These are phyloP conservation scores for Archilochus colubris DNA, from an alignment of 2,113 vertebrate species.

Conservation along the genomic window DNA sequence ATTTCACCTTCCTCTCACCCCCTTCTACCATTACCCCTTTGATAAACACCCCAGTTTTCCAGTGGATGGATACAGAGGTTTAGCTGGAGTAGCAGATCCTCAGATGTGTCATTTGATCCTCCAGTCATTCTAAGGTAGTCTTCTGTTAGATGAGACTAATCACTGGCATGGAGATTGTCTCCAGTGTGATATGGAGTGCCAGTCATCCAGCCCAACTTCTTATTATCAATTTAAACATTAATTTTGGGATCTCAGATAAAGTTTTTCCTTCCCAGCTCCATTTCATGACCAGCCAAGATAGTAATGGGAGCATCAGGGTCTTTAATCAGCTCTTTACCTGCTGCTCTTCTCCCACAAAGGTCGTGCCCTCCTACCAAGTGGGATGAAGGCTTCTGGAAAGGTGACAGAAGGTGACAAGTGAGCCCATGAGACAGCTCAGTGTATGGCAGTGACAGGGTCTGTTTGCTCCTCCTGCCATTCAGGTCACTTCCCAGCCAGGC, in stretches of 20 bases:
- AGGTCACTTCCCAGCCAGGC: background rate
- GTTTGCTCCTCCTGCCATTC: background rate
- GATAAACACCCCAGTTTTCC: constrained; percentile 8
- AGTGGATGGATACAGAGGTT: background rate
- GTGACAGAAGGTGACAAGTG: background rate
- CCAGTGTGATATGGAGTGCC: background rate
- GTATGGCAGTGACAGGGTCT: background rate
- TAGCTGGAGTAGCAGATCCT: constrained; percentile 1
- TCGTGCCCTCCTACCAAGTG: background rate
- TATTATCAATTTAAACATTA: background rate
- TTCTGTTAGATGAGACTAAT: background rate
- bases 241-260: background rate
- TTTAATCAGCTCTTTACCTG: background rate
- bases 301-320: background rate
- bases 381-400: background rate
- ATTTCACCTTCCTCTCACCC: constrained; percentile 5
- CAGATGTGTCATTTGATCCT: background rate
- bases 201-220: background rate
- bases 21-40: background rate
- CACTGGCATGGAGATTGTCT: background rate
- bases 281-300: background rate
- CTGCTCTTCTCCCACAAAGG: background rate
- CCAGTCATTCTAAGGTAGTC: background rate
- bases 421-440: background rate
- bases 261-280: background rate